These are phyloP conservation scores for Triplophysa bombifrons DNA, from an alignment of 2,797 vertebrate genomes.

Conservation along the genomic window DNA sequence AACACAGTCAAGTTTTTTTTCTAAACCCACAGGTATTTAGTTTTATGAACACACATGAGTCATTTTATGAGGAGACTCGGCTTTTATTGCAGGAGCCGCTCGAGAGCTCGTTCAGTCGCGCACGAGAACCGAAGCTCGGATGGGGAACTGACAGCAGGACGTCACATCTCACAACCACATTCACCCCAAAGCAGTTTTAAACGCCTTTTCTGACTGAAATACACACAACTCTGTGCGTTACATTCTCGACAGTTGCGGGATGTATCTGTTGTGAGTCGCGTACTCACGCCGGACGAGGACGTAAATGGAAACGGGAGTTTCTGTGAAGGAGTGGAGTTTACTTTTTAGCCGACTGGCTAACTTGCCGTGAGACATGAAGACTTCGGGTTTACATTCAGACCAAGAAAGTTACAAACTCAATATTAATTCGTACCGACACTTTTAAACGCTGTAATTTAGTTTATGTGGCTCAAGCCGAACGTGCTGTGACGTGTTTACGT, in stretches of 20 bases:
- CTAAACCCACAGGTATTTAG: no score
- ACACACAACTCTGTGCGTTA: neutral
- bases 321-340: neutral
- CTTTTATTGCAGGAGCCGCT: neutral
- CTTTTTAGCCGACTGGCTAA: slow-evolving; percentile 40
- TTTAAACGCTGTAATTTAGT: neutral
- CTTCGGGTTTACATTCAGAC: neutral
- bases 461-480: neutral
- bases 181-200: neutral
- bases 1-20: neutral
- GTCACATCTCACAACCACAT: slow-evolving; percentile 31
- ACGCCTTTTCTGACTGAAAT: neutral
- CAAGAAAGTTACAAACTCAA: neutral
- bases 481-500: slow-evolving; percentile 4
- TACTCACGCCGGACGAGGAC: neutral
- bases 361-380: slow-evolving; percentile 13
- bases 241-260: neutral
- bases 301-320: slow-evolving; percentile 26
- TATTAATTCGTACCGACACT: neutral
- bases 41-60: neutral
- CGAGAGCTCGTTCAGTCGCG: neutral
- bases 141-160: slow-evolving; percentile 70
- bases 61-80: neutral
- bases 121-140: slow-evolving; percentile 54
- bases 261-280: neutral